These are phyloP conservation scores for Erpobdella octoculata DNA, from an alignment of 2,888 invertebrate genomes.

Conservation along the genomic window DNA sequence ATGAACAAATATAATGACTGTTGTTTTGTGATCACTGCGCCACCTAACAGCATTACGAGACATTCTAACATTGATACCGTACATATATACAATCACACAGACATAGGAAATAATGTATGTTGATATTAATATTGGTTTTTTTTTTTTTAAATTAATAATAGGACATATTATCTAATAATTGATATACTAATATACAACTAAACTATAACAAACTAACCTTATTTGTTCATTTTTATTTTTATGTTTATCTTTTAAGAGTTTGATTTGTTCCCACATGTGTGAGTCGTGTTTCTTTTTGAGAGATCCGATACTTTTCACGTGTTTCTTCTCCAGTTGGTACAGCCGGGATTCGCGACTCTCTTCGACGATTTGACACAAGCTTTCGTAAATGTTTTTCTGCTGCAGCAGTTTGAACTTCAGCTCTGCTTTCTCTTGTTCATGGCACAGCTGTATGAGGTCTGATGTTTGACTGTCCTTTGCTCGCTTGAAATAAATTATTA, in stretches of 20 bases:
- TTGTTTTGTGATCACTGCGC: no score
- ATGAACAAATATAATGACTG: no score
- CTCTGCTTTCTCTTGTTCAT: conserved; percentile 17
- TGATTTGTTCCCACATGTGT: conserved; percentile 77
- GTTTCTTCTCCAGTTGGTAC: conserved; percentile 38
- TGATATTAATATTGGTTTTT: no score
- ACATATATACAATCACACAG: no score
- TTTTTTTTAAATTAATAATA: no score
- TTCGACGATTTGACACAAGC: conserved; percentile 7
- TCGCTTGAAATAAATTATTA: no score
- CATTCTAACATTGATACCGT: no score
- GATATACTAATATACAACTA: no score
- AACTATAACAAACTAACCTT: conserved; percentile 44
- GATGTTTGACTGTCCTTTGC: background rate
- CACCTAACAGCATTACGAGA: no score
- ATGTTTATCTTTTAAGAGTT: conserved; percentile 74
- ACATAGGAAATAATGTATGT: no score
- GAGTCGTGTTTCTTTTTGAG: conserved; percentile 69
- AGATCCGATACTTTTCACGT: conserved; percentile 50
- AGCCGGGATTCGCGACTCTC: conserved; percentile 21
- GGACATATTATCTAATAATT: no score
- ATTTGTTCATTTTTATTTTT: conserved; percentile 80
- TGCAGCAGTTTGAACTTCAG: background rate
- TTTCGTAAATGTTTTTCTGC: conserved; percentile 20
- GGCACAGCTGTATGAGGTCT: background rate